A percentile compares a stretch with the other conserved stretches of the same genome.
Evolutionary conservation across 2,113 vertebrate species (phyloP).

Genomic region (Peromyscus maniculatus): DNA sequence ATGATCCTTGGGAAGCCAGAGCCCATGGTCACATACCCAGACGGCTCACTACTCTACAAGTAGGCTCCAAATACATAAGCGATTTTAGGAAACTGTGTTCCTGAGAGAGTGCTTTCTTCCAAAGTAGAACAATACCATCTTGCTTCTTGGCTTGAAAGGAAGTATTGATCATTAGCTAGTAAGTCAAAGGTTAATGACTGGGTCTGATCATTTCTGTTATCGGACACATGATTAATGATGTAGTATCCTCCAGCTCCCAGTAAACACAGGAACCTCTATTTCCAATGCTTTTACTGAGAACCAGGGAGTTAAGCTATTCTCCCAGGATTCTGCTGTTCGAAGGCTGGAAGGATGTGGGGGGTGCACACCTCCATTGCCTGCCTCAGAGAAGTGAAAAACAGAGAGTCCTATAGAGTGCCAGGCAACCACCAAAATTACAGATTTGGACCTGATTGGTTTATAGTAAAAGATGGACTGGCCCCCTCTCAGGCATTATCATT

Average conservation of each 20-base stretch:
- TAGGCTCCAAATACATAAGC: slow-evolving; percentile 27
- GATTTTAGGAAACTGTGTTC: slow-evolving; percentile 46
- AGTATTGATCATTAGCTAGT: slow-evolving; percentile 74
- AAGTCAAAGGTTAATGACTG: slow-evolving; percentile 78
- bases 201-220: slow-evolving; percentile 71
- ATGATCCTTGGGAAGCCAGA: slow-evolving; percentile 18
- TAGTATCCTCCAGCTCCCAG: slow-evolving; percentile 39
- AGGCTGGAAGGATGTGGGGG: background rate
- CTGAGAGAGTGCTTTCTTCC: slow-evolving; percentile 50
- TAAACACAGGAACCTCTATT: slow-evolving; percentile 67
- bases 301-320: slow-evolving; percentile 46
- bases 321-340: background rate
- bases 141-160: slow-evolving; percentile 69
- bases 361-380: background rate
- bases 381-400: background rate
- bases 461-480: slow-evolving; percentile 71
- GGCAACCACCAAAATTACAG: slow-evolving; percentile 61
- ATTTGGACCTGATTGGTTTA: slow-evolving; percentile 74
- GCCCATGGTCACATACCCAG: background rate
- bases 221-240: slow-evolving; percentile 63
- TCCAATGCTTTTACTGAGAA: slow-evolving; percentile 44
- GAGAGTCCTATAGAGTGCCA: slow-evolving; percentile 52
- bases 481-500: slow-evolving; percentile 82
- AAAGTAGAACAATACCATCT: slow-evolving; percentile 64
- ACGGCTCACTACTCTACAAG: background rate